phyloP scores from a whole-genome alignment of 2,797 vertebrate species.

The Anguilla megastoma region DNA sequence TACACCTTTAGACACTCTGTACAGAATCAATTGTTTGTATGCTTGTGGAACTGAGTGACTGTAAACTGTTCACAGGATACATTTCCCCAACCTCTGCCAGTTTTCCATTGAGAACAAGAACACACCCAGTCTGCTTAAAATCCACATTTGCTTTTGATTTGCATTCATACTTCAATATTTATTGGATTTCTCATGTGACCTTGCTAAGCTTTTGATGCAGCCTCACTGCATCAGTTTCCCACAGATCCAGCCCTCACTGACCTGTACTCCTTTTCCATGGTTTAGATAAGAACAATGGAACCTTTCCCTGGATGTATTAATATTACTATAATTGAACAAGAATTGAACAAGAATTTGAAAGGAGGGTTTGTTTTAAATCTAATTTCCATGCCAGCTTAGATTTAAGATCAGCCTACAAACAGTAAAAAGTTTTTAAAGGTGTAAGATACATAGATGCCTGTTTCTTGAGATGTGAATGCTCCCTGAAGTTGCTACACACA shows the following conservation, averaged over 20 bases:
- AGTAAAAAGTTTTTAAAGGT: background rate
- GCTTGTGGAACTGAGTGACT: background rate
- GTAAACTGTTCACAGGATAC: background rate
- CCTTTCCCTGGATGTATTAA: background rate
- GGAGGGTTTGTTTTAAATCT: background rate
- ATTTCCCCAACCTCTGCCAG: constrained; percentile 34
- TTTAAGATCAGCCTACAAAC: background rate
- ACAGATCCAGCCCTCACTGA: background rate
- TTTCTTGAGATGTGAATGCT: background rate
- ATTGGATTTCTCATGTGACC: constrained; percentile 33
- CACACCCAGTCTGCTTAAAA: constrained; percentile 28
- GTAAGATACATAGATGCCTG: background rate
- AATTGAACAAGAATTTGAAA: background rate
- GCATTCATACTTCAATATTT: constrained; percentile 43
- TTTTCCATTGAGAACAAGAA: constrained; percentile 36
- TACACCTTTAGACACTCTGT: constrained; percentile 50
- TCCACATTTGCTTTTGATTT: constrained; percentile 56
- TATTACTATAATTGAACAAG: background rate
- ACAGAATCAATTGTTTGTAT: background rate
- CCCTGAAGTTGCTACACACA: background rate
- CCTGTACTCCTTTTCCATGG: background rate
- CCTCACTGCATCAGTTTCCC: background rate
- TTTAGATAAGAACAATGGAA: background rate
- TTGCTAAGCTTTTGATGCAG: background rate
- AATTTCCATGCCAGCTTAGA: background rate